Conservation (phyloP, 2,797 vertebrate genomes). For the Dallia pectoralis region DNA sequence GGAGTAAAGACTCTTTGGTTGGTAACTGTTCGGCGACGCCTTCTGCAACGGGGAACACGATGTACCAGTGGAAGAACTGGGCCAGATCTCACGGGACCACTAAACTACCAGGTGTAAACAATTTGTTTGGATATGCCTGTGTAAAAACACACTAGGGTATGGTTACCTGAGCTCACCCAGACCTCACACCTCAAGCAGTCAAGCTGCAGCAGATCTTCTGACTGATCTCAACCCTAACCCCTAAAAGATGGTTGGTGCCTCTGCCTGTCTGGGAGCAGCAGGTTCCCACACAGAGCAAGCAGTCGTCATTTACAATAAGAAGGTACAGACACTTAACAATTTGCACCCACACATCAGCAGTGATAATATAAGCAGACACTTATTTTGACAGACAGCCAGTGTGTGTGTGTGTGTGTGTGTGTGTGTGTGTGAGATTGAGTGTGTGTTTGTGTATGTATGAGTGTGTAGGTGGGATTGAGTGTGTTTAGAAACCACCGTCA, state of each 20-base stretch:
- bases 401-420: neutral
- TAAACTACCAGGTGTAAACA: neutral
- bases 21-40: too few relatives aligned
- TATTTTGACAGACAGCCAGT: neutral
- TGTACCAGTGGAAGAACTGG: neutral
- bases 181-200: neutral
- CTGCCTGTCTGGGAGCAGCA: neutral
- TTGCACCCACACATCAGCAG: neutral
- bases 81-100: neutral
- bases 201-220: neutral
- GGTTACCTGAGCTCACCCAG: neutral
- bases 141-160: neutral
- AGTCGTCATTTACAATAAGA: neutral
- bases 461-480: neutral
- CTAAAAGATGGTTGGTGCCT: slow-evolving; percentile 32
- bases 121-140: neutral
- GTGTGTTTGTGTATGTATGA: neutral
- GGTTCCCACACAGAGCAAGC: neutral
- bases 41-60: neutral
- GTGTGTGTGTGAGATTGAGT: neutral
- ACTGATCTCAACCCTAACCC: slow-evolving; percentile 20
- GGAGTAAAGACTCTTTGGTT: neutral
- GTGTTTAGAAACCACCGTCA: neutral
- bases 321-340: too few relatives aligned
- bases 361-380: neutral